A percentile compares a stretch with the other conserved stretches of the same genome.
Conservation (phyloP, 2,888 invertebrate genomes). For the Aproaerema taeniolella region DNA sequence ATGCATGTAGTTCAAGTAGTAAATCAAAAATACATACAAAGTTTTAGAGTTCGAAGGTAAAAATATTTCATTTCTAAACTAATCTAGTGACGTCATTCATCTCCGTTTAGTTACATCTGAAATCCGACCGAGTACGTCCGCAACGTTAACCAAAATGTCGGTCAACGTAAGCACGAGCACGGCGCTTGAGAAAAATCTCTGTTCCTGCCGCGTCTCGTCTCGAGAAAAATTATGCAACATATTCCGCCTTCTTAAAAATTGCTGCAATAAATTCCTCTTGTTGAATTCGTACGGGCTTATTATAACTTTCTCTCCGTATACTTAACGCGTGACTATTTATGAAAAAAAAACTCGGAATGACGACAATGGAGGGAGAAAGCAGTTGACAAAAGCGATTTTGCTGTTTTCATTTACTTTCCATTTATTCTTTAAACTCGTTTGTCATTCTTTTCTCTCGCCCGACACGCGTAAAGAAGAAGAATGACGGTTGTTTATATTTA, state of each 20-base stretch:
- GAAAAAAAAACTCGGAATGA: conserved; percentile 43
- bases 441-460: conserved; percentile 65
- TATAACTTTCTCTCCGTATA: conserved; percentile 35
- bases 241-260: conserved; percentile 20
- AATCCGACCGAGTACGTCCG: conserved; percentile 7
- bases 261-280: conserved; percentile 22
- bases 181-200: conserved; percentile 8
- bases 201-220: conserved; percentile 7
- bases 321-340: conserved; percentile 33
- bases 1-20: no score
- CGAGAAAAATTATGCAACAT: conserved; percentile 18
- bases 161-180: conserved; percentile 3
- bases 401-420: conserved; percentile 73
- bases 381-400: conserved; percentile 68
- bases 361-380: conserved; percentile 51
- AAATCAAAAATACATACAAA: no score
- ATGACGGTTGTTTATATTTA: conserved; percentile 66
- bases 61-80: no score
- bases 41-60: no score
- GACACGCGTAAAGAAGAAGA: conserved; percentile 61
- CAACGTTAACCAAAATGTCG: conserved; percentile 10
- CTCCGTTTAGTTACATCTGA: conserved; percentile 2
- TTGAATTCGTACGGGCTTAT: conserved; percentile 35
- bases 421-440: conserved; percentile 69
- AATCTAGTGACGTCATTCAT: neutral